Evolutionary conservation across 2,888 invertebrate species (phyloP), one percentile per base, ranked within the genome.

Genomic region (Cryptocephalus moraei): DNA sequence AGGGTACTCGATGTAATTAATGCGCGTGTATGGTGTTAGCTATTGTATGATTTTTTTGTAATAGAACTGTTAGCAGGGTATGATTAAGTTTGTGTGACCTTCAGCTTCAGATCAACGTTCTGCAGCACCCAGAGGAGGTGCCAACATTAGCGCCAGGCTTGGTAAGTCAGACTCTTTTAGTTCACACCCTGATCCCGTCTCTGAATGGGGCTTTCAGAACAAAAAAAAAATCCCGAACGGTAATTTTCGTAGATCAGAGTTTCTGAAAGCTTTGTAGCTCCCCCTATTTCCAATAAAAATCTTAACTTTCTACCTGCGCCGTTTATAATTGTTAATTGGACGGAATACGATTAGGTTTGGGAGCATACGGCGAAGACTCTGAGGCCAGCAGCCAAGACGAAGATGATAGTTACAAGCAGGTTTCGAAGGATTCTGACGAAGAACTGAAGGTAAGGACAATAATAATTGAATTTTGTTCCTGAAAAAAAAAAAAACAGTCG

Each of bases 81-180:
- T 61, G 60, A 63, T 65, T 67, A 61, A 67, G 63, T 66, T 66
- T 57, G 63, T 67, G 63, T 68, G 67, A 69, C 68, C 71, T 70
- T 69, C 70, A 71, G 71, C 71, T 64, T 65, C 68, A 64, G 67
- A 68, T 62, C 68, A 64, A 47, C 67, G 66, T 58, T 63, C 65
- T 52, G 63, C 70, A 60, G 69, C 70, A 68, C 66, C 69, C 63
- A 68, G 67, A 64, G 69, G 69, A 63, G 69, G 69, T 67, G 86
- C 91, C 75, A 86, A 91, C 79, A 82, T 92, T 77, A 86, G 89
- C 71, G 83, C 84, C 66, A 85, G 85, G 71, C 84, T 93, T 70
- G 92, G 92, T 93, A 81, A 93, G 92, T 91, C 32, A 4, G 32
- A 31, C 33, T 42, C 33, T 32, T 2, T 12, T 13, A 22, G 22